Conservation (phyloP, 2,113 vertebrate species). For the Nothoprocta pentlandii region DNA sequence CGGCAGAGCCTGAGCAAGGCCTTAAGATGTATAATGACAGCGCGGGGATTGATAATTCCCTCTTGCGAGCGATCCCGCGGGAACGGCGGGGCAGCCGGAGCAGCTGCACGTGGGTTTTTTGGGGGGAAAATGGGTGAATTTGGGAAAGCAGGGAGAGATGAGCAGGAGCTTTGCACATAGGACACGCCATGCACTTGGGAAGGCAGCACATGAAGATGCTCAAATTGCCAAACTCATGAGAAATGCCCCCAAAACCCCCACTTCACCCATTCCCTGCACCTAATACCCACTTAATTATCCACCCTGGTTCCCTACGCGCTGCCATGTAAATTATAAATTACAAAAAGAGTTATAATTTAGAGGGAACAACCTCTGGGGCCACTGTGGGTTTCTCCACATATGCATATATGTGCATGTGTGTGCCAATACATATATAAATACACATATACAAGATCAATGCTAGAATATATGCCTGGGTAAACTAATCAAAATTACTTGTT, state of each 20-base stretch:
- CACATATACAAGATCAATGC: slow-evolving; percentile 53
- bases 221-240: too few species aligned
- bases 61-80: not conserved
- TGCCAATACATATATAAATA: not conserved
- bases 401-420: not conserved
- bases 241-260: too few species aligned
- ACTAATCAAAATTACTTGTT: slow-evolving; percentile 74
- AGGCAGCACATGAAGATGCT: too few species aligned
- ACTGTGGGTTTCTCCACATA: not conserved
- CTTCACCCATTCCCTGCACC: not conserved
- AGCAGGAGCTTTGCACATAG: not conserved
- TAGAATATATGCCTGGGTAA: slow-evolving; percentile 71
- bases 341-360: slow-evolving; percentile 49
- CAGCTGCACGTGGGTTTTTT: not conserved
- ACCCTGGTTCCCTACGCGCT: not conserved
- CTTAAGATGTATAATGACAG: slow-evolving; percentile 53
- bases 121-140: not conserved
- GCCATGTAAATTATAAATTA: not conserved
- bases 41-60: slow-evolving; percentile 60
- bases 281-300: slow-evolving; percentile 28
- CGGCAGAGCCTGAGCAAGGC: not conserved
- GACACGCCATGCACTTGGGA: too few species aligned
- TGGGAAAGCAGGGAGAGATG: not conserved
- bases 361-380: slow-evolving; percentile 42
- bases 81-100: not conserved